phyloP scores from a whole-genome alignment of 37 sponge, comb jelly and placozoan species.

The Petrosia ficiformis region DNA sequence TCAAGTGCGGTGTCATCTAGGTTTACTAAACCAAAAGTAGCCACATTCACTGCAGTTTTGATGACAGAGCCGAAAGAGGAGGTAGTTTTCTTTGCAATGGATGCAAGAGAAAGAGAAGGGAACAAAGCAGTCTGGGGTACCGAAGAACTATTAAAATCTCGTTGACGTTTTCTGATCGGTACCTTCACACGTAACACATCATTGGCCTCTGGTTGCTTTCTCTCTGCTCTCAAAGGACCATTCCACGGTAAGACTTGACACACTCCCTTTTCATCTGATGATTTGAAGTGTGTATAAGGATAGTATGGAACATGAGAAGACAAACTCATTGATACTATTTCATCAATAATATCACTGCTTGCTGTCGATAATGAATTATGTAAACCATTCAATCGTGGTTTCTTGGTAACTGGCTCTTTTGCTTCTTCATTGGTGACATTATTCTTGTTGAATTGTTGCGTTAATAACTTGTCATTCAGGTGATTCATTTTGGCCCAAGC shows the following conservation, averaged over 20 bases:
- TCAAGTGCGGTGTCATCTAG: too few species aligned
- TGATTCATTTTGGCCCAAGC: neutral
- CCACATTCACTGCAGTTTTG: slow-evolving; percentile 17
- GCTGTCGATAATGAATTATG: too few species aligned
- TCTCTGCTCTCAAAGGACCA: too few species aligned
- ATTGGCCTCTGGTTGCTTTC: too few species aligned
- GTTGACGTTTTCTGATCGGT: too few species aligned
- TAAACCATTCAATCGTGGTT: neutral
- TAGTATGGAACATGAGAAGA: neutral
- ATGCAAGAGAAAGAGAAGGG: slow-evolving; percentile 7
- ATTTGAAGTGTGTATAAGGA: neutral
- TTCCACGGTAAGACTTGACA: neutral
- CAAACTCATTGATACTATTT: neutral
- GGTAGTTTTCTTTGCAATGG: slow-evolving; percentile 26
- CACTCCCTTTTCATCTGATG: neutral
- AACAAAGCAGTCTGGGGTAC: too few species aligned
- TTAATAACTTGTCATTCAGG: neutral
- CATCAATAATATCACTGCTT: neutral
- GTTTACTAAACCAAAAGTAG: slow-evolving; percentile 16
- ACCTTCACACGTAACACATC: too few species aligned
- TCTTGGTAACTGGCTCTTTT: neutral
- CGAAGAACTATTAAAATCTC: too few species aligned
- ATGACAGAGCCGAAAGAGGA: slow-evolving; percentile 34
- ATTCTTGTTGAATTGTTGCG: neutral
- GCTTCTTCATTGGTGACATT: neutral